These are phyloP conservation scores for Epirrita christyi DNA, from an alignment of 2,888 invertebrate species.

Conservation along the genomic window DNA sequence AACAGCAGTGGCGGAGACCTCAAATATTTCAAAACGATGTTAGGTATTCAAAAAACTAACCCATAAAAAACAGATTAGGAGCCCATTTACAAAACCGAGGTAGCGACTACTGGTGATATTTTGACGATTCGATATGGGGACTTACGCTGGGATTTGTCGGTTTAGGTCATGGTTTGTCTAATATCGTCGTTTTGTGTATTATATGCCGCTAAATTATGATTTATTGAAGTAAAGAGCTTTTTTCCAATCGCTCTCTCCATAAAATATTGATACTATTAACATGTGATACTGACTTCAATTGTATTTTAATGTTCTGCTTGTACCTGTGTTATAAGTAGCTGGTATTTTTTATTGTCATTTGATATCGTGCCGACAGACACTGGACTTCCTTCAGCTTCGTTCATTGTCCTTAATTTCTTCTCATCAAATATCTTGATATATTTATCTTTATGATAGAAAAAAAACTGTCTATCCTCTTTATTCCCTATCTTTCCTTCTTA, in stretches of 20 bases:
- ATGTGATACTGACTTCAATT: not conserved
- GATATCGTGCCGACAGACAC: not conserved
- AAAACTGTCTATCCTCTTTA: too few species aligned
- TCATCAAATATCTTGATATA: too few species aligned
- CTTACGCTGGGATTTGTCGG: conserved; percentile 25
- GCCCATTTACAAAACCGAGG: conserved; percentile 12
- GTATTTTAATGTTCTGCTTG: not conserved
- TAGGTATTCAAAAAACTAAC: conserved; percentile 22
- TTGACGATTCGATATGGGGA: conserved; percentile 27
- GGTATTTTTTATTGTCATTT: not conserved
- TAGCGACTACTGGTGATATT: conserved; percentile 29
- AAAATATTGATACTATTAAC: too few species aligned
- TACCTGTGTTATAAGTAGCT: not conserved
- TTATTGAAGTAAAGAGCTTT: not conserved
- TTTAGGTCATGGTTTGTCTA: conserved; percentile 15
- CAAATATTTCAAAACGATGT: conserved; percentile 19
- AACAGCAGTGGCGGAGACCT: conserved; percentile 18
- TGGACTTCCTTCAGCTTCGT: too few species aligned
- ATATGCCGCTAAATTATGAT: not conserved
- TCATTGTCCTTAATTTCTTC: too few species aligned
- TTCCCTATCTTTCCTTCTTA: too few species aligned
- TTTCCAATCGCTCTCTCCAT: too few species aligned
- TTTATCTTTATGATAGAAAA: too few species aligned
- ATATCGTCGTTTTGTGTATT: conserved; percentile 5
- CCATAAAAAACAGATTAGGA: conserved; percentile 34